Base-by-base conservation (phyloP, 2,113 vertebrate species). In the Ictalurus punctatus region DNA sequence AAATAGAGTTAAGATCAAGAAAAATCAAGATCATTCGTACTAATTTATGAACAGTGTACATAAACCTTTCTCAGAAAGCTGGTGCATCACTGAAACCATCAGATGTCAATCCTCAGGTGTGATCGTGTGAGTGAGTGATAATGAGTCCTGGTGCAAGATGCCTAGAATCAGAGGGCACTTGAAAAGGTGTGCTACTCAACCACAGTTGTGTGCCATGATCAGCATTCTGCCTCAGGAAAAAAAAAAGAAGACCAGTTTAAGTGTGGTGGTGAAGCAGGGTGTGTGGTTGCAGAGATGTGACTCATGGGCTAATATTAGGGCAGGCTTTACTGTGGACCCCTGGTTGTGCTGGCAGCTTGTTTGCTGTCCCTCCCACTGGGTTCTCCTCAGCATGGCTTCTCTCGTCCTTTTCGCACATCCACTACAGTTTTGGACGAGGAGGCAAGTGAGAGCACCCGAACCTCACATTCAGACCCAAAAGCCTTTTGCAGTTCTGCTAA, bases 261-360 rank as follows among this genome's bases (percentile, higher is more conserved):
- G 74, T 16, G 44, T 83, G 13, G 8, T 69, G 56, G 54, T 59
- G 48, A 48, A 14, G 25, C 63, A 52, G 76, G 58, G 17, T 78
- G 27, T 25, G 7, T 87, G 83, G 73, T n/a, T 23, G 44, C 25
- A 37, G 80, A 56, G 69, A 82, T 37, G 52, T 91, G 88, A 88
- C 88, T 88, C 67, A 82, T 83, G 59, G 88, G 86, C 88, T 86
- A 88, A 85, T 85, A 88, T 88, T 89, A 91, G 88, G 78, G 23
- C 78, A 52, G 40, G 48, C 59, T 78, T 84, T 78, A 48, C 85
- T 84, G 58, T 34, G 67, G 83, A 76, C 83, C 78, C 86, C 83
- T 88, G 86, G 40, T 85, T 86, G 84, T 59, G 76, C 86, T 67
- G 84, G 78, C 78, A 84, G 87, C 86, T 90, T 88, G 83, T 89